phyloP scores from a whole-genome alignment of 2,888 invertebrate genomes.

The Omphaloscelis lunosa region DNA sequence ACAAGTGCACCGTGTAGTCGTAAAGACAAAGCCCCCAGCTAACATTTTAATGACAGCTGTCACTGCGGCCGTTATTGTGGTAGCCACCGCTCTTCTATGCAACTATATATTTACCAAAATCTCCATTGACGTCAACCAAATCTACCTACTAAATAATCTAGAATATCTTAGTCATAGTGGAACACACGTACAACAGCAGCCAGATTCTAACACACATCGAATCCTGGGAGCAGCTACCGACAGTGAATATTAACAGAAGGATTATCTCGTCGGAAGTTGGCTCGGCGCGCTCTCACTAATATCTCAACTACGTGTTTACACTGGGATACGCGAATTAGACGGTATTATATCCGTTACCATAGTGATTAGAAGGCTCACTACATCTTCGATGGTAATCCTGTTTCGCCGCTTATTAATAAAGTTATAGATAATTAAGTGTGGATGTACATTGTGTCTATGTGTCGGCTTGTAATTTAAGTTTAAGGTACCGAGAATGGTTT shows the following conservation, averaged over 20 bases:
- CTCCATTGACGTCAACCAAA: background rate
- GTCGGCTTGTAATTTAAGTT: background rate
- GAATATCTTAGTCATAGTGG: slow-evolving; percentile 3
- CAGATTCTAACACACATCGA: slow-evolving; percentile 40
- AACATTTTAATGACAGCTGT: background rate
- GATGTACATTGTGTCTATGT: background rate
- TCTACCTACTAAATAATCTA: slow-evolving; percentile 20
- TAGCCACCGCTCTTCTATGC: background rate
- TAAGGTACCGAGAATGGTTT: background rate
- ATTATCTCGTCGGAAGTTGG: slow-evolving; percentile 67
- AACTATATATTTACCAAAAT: background rate
- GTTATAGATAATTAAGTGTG: slow-evolving; percentile 29
- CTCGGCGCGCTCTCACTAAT: slow-evolving; percentile 58
- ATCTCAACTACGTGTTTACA: slow-evolving; percentile 67
- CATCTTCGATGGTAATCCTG: slow-evolving; percentile 40
- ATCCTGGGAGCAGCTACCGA: slow-evolving; percentile 48
- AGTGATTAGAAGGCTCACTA: slow-evolving; percentile 52
- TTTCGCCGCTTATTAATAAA: slow-evolving; percentile 42
- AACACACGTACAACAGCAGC: slow-evolving; percentile 17
- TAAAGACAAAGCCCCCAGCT: too few relatives aligned
- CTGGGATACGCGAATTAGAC: slow-evolving; percentile 59
- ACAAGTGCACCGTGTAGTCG: too few relatives aligned
- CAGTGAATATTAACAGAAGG: slow-evolving; percentile 67
- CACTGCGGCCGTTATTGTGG: background rate
- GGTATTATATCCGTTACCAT: slow-evolving; percentile 61